Conservation (phyloP, 2,888 invertebrate genomes). For the Pyrgus malvae region DNA sequence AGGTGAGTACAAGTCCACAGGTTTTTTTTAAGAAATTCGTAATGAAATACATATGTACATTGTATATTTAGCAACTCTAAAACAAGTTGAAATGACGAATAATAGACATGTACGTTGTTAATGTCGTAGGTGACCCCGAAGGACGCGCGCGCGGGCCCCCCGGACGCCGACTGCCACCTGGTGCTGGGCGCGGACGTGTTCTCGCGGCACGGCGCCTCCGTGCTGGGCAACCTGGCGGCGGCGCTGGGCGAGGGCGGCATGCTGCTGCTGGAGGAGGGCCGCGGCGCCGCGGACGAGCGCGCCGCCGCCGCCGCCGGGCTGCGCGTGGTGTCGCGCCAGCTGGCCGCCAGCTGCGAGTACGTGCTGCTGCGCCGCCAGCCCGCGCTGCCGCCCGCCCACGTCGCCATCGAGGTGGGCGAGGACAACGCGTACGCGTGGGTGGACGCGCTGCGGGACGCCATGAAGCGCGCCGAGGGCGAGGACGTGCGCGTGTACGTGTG, state of each 20-base stretch:
- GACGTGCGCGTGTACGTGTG: slow-evolving; percentile 85
- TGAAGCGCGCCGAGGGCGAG: slow-evolving; percentile 84
- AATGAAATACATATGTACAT: no score
- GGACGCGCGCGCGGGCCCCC: slow-evolving; percentile 81
- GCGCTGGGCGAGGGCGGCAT: slow-evolving; percentile 87
- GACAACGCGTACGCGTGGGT: slow-evolving; percentile 89
- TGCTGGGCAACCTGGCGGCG: slow-evolving; percentile 81
- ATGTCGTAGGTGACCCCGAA: slow-evolving; percentile 68
- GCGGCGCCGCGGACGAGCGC: slow-evolving; percentile 60
- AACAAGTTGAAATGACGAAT: no score
- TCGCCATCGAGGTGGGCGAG: slow-evolving; percentile 86
- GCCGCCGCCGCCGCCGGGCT: slow-evolving; percentile 62
- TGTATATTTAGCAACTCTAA: no score
- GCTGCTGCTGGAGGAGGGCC: slow-evolving; percentile 87
- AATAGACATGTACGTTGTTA: no score
- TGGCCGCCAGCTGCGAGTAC: slow-evolving; percentile 84
- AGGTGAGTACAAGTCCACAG: no score
- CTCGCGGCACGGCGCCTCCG: slow-evolving; percentile 73
- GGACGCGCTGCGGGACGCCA: slow-evolving; percentile 87
- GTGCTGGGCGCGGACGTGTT: slow-evolving; percentile 85
- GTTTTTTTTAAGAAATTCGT: no score
- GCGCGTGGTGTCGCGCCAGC: slow-evolving; percentile 70
- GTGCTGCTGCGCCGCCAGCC: slow-evolving; percentile 85
- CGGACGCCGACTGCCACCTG: slow-evolving; percentile 86
- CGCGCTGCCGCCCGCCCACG: slow-evolving; percentile 52